Conservation (phyloP, 2,113 vertebrate genomes). For the Empidonax alnorum region DNA sequence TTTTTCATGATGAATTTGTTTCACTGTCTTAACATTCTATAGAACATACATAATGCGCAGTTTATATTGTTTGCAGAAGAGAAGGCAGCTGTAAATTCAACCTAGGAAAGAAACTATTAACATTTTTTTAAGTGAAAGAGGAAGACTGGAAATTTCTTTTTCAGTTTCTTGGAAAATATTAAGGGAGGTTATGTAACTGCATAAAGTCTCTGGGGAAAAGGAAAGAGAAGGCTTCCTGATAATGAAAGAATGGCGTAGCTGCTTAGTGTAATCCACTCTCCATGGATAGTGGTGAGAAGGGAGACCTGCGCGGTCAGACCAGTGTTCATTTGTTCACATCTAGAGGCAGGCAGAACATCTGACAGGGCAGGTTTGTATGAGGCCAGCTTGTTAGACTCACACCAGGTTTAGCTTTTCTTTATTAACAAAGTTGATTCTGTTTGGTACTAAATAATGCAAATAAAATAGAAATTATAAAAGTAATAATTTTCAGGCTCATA, state of each 20-base stretch:
- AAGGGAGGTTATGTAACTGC: conserved; percentile 30
- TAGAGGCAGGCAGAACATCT: background rate
- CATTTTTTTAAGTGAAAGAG: background rate
- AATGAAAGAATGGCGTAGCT: background rate
- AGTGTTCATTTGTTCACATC: background rate
- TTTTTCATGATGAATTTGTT: background rate
- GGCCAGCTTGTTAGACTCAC: background rate
- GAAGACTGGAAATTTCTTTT: conserved; percentile 10
- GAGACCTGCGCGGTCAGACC: rapidly evolving
- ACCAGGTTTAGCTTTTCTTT: background rate
- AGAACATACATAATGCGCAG: background rate
- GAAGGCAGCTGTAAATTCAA: background rate
- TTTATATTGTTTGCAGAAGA: background rate
- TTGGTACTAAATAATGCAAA: rapidly evolving
- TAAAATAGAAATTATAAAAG: background rate
- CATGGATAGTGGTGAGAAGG: background rate
- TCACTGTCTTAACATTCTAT: background rate
- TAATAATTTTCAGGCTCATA: background rate
- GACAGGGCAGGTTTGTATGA: background rate
- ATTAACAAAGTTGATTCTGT: background rate
- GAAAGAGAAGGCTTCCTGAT: background rate
- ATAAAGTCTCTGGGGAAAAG: background rate
- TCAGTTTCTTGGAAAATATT: conserved; percentile 8
- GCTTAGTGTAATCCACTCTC: conserved; percentile 25
- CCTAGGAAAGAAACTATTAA: background rate